Conservation (phyloP, 2,113 vertebrate species). For the Periophthalmodon schlosseri region DNA sequence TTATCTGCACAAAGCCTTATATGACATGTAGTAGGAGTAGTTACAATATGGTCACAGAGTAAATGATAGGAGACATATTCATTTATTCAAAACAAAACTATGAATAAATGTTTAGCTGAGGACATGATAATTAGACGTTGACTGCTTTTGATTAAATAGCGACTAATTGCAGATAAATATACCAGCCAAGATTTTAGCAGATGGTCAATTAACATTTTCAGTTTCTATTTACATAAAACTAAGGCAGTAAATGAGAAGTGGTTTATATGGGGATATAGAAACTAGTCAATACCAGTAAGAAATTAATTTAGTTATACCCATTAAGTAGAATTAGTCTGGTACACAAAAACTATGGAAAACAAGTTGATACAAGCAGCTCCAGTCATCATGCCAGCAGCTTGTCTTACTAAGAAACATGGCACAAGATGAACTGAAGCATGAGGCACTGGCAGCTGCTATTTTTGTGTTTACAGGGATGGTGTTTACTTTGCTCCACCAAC, state of each 20-base stretch:
- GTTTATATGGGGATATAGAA: not conserved
- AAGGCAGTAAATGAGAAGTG: not conserved
- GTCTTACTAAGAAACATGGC: constrained; percentile 37
- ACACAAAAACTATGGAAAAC: constrained; percentile 15
- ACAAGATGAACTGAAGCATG: constrained; percentile 27
- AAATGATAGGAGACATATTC: too few species aligned
- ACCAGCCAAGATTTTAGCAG: not conserved
- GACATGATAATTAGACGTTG: not conserved
- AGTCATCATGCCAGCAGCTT: constrained; percentile 21
- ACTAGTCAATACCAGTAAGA: not conserved
- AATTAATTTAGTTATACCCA: not conserved
- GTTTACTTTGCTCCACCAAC: constrained; percentile 26
- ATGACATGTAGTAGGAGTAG: not conserved
- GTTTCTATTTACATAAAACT: not conserved
- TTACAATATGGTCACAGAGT: not conserved
- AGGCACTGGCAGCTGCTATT: constrained; percentile 42
- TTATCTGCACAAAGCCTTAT: not conserved
- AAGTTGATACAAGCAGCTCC: not conserved
- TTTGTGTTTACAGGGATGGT: constrained; percentile 16
- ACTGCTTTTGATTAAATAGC: not conserved
- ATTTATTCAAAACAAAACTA: not conserved
- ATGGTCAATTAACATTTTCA: not conserved
- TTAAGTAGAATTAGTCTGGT: not conserved
- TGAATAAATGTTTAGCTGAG: not conserved
- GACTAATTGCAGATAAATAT: not conserved